Evolutionary conservation across 92 coral and sea anemone genomes (phyloP), one percentile per base, ranked within the genome.

Genomic region (Zoanthus gigantus): DNA sequence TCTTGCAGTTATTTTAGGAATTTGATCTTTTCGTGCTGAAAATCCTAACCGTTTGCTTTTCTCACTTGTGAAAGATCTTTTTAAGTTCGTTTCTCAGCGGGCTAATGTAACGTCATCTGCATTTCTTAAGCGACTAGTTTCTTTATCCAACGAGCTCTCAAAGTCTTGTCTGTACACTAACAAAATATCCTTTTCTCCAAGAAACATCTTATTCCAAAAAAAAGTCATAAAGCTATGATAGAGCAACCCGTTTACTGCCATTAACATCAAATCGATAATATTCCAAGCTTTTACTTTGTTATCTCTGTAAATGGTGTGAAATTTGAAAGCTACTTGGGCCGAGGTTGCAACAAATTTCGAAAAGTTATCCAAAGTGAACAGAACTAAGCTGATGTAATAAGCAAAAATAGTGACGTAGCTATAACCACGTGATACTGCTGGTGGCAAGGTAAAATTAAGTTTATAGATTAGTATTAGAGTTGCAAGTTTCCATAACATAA

Each of bases 151-250:
- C 1, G 10, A 13, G 29, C 31, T 7, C 8, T 34, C 77, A 63
- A 93, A 79, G n/a, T 91, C 77, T 10, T 86, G 57, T 30, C 91
- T 91, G 17, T 78, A 71, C 23, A 56, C 87, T 63, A 76, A 44
- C 71, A 93, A 52, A 48, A 93, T 88, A 58, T 93, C 91, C 14
- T 87, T 86, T 8, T 73, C 87, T 11, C 94, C 92, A 45, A 90
- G 85, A 79, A 93, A 93, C 34, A 93, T 90, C 77, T 93, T 93
- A 71, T 87, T 90, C 96, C 96, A 93, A 67, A 93, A 93, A 56
- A 93, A 93, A 11, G 78, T 28, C 47, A 89, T 46, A 47, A 91
- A 93, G 72, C 50, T 77, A 82, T 91, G 96, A 45, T 93, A 93
- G 29, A 91, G 82, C 5, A 92, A 76, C 12, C 80, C 92, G 53